Evolutionary conservation across 2,888 invertebrate species (phyloP).

Genomic region (Ichneumon xanthorius): DNA sequence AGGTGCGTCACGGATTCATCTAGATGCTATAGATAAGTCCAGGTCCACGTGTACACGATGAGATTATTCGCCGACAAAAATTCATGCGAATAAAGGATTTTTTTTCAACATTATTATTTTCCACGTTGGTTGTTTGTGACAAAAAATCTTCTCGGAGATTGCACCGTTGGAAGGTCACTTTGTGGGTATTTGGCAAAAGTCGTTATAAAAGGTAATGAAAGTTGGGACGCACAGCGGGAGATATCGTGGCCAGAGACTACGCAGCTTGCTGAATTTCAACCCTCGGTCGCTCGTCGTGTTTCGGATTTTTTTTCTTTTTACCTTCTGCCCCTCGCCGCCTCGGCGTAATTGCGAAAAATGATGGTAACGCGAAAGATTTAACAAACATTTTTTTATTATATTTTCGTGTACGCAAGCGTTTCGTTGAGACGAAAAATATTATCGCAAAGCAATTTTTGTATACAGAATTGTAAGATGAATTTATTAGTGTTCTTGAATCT

Average conservation of each 20-base stretch:
- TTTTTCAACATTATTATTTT: background rate
- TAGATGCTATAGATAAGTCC: background rate
- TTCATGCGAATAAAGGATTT: background rate
- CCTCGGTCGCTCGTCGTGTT: background rate
- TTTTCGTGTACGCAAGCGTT: background rate
- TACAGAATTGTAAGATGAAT: background rate
- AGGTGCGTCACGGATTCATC: background rate
- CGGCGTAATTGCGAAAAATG: conserved; percentile 23
- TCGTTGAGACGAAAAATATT: conserved; percentile 11
- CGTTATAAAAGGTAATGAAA: conserved; percentile 22
- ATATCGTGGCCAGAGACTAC: background rate
- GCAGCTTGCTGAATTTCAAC: background rate
- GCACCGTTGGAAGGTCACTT: background rate
- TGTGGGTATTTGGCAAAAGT: background rate
- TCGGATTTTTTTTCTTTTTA: background rate
- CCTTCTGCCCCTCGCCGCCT: conserved; percentile 1
- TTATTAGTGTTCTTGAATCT: conserved; percentile 15
- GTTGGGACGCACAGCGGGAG: background rate
- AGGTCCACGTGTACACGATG: background rate
- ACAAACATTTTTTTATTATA: background rate
- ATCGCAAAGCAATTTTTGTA: conserved; percentile 32
- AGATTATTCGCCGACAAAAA: background rate
- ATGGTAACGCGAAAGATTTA: conserved; percentile 1
- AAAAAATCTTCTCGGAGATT: background rate
- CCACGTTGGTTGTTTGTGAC: background rate